Conservation (phyloP, 2,888 invertebrate species). For the Holacanthella duospinosa region DNA sequence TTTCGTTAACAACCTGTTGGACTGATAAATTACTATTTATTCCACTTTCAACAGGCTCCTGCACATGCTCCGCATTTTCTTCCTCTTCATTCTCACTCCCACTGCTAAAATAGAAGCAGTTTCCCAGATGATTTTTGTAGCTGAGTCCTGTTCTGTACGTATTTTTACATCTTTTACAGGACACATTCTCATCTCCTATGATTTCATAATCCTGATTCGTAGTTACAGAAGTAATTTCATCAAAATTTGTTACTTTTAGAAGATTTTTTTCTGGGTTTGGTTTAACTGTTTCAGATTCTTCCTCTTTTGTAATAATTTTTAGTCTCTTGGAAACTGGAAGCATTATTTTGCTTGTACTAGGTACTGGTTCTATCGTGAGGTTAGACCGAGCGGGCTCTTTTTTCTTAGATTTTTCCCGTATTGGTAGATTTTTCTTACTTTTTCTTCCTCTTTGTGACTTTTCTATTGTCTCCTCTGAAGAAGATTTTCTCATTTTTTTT, state of each 20-base stretch:
- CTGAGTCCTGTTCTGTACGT: constrained; percentile 58
- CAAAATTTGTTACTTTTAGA: too few species aligned
- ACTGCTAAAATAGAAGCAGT: constrained; percentile 64
- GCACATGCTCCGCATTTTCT: background rate
- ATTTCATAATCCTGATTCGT: too few species aligned
- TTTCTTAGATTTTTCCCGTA: background rate
- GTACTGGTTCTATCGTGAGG: too few species aligned
- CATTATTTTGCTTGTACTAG: too few species aligned
- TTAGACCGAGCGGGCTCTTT: background rate
- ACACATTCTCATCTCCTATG: background rate
- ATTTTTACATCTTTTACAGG: constrained; percentile 24
- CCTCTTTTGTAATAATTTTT: too few species aligned
- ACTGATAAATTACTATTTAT: background rate
- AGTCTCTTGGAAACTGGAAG: too few species aligned
- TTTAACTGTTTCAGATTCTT: too few species aligned
- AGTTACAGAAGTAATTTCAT: too few species aligned
- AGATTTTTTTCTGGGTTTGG: too few species aligned
- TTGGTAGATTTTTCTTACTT: constrained; percentile 9
- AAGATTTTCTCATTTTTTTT: background rate
- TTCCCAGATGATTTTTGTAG: constrained; percentile 64
- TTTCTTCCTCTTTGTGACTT: background rate
- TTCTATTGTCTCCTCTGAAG: background rate
- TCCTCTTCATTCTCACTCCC: constrained; percentile 38
- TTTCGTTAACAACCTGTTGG: background rate
- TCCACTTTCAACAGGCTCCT: background rate